phyloP scores from a whole-genome alignment of 2,797 vertebrate genomes.

The Peromyscus aztecus region DNA sequence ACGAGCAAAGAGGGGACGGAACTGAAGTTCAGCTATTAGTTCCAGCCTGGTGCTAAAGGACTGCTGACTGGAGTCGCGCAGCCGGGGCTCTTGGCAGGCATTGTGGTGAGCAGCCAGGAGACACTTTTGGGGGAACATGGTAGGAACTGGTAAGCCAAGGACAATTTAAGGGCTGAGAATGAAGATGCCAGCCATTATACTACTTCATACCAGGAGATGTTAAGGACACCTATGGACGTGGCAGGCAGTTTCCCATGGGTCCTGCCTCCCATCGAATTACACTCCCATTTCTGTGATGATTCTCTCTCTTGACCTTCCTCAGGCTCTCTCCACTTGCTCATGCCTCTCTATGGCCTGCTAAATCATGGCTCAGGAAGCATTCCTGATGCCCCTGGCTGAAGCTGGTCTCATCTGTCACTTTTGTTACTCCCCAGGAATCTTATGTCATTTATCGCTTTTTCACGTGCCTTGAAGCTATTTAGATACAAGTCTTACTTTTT shows the following conservation, averaged over 20 bases:
- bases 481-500: neutral
- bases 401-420: neutral
- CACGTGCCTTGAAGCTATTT: neutral
- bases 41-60: constrained; percentile 22
- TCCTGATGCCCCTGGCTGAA: neutral
- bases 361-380: neutral
- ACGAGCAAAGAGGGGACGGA: neutral
- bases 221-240: neutral
- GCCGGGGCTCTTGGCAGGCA: neutral
- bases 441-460: neutral
- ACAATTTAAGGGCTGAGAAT: neutral
- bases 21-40: neutral
- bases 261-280: neutral
- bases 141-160: neutral
- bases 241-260: neutral
- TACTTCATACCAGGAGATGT: neutral
- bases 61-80: neutral
- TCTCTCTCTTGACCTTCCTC: neutral
- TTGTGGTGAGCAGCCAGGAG: neutral
- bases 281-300: neutral
- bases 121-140: neutral
- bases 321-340: neutral
- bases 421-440: neutral
- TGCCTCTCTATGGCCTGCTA: neutral
- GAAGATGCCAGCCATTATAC: neutral